Conservation (phyloP, 2,797 vertebrate species). For the Lophius americanus region DNA sequence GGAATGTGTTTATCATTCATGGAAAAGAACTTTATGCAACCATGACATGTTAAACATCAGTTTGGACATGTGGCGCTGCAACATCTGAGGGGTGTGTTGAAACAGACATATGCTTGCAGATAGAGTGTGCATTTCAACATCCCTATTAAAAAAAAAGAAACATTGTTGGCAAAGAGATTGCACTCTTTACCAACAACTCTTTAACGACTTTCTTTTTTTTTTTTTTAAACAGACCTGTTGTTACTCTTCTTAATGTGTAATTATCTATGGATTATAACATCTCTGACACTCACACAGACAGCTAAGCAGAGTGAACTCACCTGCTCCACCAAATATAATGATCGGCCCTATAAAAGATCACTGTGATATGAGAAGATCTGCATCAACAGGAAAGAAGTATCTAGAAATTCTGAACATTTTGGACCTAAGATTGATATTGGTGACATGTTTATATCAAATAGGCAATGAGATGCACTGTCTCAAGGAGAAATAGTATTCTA, state of each 20-base stretch:
- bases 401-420: too few species aligned
- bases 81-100: conserved; percentile 42
- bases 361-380: too few species aligned
- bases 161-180: too few species aligned
- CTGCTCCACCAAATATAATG: not conserved
- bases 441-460: not conserved
- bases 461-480: not conserved
- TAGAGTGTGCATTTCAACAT: too few species aligned
- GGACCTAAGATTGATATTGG: too few species aligned
- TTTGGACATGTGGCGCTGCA: conserved; percentile 43
- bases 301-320: not conserved
- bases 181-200: too few species aligned
- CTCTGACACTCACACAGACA: conserved; percentile 7
- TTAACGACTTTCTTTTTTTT: too few species aligned
- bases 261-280: too few species aligned
- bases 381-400: too few species aligned
- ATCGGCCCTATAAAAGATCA: not conserved
- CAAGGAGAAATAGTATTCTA: not conserved
- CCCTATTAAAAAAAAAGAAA: too few species aligned
- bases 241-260: too few species aligned
- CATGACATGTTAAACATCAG: conserved; percentile 30
- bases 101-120: conserved; percentile 11
- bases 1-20: conserved; percentile 13
- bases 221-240: too few species aligned
- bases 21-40: conserved; percentile 26